These are phyloP conservation scores for Invenusta paracnida DNA, from an alignment of 2,888 invertebrate species.

Conservation along the genomic window DNA sequence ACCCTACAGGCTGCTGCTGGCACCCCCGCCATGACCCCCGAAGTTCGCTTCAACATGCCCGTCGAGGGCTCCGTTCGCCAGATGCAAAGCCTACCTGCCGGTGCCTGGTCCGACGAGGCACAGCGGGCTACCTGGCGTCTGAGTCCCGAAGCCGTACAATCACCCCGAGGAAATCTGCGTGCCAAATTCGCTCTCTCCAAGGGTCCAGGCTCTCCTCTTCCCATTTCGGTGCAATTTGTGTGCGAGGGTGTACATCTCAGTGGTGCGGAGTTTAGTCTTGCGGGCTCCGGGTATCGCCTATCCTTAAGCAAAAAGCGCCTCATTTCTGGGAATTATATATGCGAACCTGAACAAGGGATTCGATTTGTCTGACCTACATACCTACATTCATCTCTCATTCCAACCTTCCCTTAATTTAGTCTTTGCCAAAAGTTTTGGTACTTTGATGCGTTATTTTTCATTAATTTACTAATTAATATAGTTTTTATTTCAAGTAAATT, in stretches of 20 bases:
- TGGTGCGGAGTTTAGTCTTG: background rate
- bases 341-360: background rate
- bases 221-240: background rate
- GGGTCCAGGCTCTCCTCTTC: background rate
- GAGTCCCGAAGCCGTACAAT: background rate
- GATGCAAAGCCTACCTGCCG: background rate
- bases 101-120: background rate
- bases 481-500: too few relatives aligned
- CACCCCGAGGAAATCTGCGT: background rate
- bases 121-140: background rate
- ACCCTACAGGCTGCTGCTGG: background rate
- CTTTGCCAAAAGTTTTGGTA: too few relatives aligned
- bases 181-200: background rate
- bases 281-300: background rate
- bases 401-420: too few relatives aligned
- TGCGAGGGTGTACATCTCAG: background rate
- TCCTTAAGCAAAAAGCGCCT: background rate
- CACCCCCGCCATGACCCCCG: background rate
- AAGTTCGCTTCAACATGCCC: background rate
- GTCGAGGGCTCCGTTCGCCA: background rate
- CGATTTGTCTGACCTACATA: background rate
- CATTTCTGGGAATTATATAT: background rate
- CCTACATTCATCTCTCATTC: too few relatives aligned
- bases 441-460: too few relatives aligned
- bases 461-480: too few relatives aligned